A percentile compares a stretch with the other conserved stretches of the same genome.
Evolutionary conservation across 2,888 invertebrate species (phyloP).

Genomic region (Chydorus sphaericus): DNA sequence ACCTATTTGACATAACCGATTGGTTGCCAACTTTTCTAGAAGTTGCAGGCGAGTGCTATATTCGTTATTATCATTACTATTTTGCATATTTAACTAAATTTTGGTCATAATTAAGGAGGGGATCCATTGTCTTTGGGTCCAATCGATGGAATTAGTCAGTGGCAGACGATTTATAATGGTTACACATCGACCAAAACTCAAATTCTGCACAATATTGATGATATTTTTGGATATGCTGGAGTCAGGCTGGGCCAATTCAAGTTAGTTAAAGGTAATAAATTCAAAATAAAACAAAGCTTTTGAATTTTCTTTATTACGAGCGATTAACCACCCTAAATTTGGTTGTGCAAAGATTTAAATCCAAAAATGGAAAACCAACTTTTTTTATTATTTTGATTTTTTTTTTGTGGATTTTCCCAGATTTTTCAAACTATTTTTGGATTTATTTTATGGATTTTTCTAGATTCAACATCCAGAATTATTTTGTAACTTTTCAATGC

Average conservation of each 20-base stretch:
- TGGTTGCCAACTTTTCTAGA: slow-evolving; percentile 73
- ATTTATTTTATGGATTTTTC: too few species aligned
- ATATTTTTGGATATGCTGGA: slow-evolving; percentile 42
- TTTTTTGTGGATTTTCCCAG: too few species aligned
- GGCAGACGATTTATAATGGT: slow-evolving; percentile 52
- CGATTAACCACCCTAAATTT: too few species aligned
- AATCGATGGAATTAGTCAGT: slow-evolving; percentile 58
- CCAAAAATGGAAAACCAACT: too few species aligned
- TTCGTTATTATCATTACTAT: neutral
- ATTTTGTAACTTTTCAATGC: slow-evolving; percentile 13
- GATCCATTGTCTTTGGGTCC: slow-evolving; percentile 24
- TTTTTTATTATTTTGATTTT: too few species aligned
- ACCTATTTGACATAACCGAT: slow-evolving; percentile 66
- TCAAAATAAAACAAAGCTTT: too few species aligned
- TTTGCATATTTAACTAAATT: neutral
- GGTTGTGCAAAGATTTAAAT: too few species aligned
- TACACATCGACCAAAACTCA: slow-evolving; percentile 42
- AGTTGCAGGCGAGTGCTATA: slow-evolving; percentile 41
- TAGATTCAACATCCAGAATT: too few species aligned
- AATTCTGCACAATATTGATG: slow-evolving; percentile 73
- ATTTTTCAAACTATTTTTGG: too few species aligned
- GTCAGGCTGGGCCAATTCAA: slow-evolving; percentile 53
- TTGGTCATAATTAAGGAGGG: slow-evolving; percentile 21
- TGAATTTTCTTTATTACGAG: too few species aligned
- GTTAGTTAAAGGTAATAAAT: slow-evolving; percentile 13